Conservation (phyloP, 2,797 vertebrate genomes). For the Pristis pectinata region DNA sequence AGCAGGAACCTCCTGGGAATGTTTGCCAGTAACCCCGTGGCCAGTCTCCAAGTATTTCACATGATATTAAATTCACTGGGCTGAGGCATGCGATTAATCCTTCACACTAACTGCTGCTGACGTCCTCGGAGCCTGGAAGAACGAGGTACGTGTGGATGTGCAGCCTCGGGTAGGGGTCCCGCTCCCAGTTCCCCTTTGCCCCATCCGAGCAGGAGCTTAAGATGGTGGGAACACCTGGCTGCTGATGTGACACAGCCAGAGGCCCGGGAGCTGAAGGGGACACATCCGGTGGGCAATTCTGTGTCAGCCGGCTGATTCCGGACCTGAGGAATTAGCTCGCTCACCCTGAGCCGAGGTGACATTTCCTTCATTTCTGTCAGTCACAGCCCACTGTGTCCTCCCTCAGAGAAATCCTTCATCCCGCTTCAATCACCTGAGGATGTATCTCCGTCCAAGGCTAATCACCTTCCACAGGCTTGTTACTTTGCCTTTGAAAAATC, state of each 20-base stretch:
- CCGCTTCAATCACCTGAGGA: not conserved
- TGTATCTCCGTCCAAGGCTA: not conserved
- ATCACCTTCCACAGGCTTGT: not conserved
- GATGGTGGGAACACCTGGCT: not conserved
- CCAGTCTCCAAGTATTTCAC: not conserved
- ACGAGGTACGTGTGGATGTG: too few species aligned
- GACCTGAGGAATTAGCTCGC: not conserved
- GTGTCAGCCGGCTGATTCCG: not conserved
- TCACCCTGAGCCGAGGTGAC: not conserved
- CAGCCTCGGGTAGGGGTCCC: too few species aligned
- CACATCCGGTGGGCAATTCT: not conserved
- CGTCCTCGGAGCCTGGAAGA: too few species aligned
- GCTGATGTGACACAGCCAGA: too few species aligned
- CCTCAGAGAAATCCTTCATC: not conserved
- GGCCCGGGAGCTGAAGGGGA: not conserved
- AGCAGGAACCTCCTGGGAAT: too few species aligned
- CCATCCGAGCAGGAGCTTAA: too few species aligned
- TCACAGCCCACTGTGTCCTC: not conserved
- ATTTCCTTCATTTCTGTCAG: conserved; percentile 14
- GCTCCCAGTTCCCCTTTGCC: too few species aligned
- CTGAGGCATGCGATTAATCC: too few species aligned
- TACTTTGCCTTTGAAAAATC: not conserved
- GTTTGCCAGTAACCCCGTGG: not conserved
- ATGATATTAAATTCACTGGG: too few species aligned
- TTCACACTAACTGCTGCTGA: too few species aligned